Base-by-base conservation (phyloP, 2,797 vertebrate species). In the Micromesistius poutassou region DNA sequence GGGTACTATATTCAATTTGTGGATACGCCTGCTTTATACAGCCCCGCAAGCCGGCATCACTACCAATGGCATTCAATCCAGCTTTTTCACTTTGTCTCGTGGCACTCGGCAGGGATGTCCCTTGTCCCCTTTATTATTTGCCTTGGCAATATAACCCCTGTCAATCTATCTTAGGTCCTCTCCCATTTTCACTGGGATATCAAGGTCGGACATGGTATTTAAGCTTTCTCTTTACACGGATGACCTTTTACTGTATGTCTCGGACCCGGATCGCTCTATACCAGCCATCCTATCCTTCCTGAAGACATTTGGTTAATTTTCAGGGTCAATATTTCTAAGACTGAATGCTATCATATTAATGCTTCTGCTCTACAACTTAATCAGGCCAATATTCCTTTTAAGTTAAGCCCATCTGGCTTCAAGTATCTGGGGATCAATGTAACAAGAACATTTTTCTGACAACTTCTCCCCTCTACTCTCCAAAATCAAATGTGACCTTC, bases 261-360 rank as follows among this genome's bases (percentile, higher is more conserved):
- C 36, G 1, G 5, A 46, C 25, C 40, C 73, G 46, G 5, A 2
- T 4, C 12, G 5, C 0, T 50, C 28, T 6, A 50, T 74, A 16
- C 42, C 42, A 1, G 28, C 1, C 6, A 55, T 74, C 12, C 28
- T 50, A 72, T 62, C 36, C 68, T 19, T 25, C 5, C 14, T 62
- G 2, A 62, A 74, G 33, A 77, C 62, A 30, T 55, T 74, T 50
- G 73, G 40, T 5, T 50, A 25, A 5, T 50, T 74, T 31, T 74
- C 73, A 30, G 40, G 73, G 14, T 50, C 1, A 74, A 74, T 16
- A 7, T 31, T 10, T 50, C 30, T 25, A 46, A 74, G 13, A 74
- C 25, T 50, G 42, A 50, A 50, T 79, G 78, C 0, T 79, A 71
- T 4, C 75, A 74, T 40, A 13, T 79, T 4, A 82, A 78, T 40